Conservation (phyloP, 2,113 vertebrate species). For the Gnathonemus echidnorhynchus region DNA sequence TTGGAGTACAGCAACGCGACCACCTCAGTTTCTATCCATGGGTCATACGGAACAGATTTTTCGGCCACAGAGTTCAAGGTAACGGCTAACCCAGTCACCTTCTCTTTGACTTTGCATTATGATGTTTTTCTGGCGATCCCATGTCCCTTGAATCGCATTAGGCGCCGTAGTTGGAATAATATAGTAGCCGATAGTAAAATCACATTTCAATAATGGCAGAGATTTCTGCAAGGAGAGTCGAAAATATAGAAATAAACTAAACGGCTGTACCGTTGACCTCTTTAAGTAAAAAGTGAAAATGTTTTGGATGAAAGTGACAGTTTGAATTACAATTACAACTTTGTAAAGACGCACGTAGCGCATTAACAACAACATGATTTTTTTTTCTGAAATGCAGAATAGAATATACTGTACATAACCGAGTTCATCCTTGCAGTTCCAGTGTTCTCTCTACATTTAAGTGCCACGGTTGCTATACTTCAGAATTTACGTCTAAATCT, state of each 20-base stretch:
- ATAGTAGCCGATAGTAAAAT: background rate
- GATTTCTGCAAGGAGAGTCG: background rate
- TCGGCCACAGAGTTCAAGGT: constrained; percentile 94
- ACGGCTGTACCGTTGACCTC: background rate
- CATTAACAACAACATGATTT: background rate
- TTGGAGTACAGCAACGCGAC: constrained; percentile 82
- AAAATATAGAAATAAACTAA: background rate
- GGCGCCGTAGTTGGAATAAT: background rate
- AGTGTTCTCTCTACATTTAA: too few species aligned
- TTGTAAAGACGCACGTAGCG: background rate
- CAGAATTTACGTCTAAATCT: background rate
- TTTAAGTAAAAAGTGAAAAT: background rate
- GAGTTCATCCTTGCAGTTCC: too few species aligned
- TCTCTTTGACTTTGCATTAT: background rate
- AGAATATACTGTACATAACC: too few species aligned
- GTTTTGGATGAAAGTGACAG: background rate
- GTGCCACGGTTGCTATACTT: too few species aligned
- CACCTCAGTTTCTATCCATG: constrained; percentile 92
- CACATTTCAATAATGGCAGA: background rate
- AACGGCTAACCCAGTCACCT: constrained; percentile 24
- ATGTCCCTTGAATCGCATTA: background rate
- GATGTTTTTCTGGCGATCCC: background rate
- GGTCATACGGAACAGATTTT: constrained; percentile 89
- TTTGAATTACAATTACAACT: background rate
- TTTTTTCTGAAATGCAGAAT: background rate